Conservation (phyloP, 2,888 invertebrate species). For the Hydrotaea diabolus region DNA sequence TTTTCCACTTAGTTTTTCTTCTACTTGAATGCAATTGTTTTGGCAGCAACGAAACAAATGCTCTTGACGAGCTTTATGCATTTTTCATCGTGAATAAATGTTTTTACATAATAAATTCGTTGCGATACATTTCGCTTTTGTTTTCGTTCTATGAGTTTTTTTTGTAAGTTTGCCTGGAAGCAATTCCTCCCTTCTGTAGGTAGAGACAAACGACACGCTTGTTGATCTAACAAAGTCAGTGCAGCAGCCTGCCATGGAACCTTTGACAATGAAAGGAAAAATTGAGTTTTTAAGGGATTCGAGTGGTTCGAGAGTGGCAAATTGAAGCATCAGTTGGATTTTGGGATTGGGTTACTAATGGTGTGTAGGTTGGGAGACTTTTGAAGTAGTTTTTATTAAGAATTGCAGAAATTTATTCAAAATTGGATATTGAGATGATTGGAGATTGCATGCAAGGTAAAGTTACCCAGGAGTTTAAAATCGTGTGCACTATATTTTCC, state of each 20-base stretch:
- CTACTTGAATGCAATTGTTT: not conserved
- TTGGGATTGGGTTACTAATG: no score
- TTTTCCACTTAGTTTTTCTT: not conserved
- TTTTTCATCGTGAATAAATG: conserved; percentile 26
- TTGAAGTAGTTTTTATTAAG: no score
- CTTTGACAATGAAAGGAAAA: not conserved
- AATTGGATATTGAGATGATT: no score
- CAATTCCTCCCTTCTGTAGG: no score
- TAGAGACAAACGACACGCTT: not conserved
- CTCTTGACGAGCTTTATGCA: conserved; percentile 29
- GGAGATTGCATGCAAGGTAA: no score
- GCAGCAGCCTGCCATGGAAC: not conserved
- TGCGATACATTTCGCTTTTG: not conserved
- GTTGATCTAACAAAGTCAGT: not conserved
- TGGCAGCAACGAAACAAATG: not conserved
- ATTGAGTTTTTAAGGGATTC: not conserved
- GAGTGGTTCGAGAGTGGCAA: not conserved
- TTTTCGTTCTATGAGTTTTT: no score
- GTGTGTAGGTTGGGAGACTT: no score
- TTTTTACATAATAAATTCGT: conserved; percentile 15
- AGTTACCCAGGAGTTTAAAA: no score
- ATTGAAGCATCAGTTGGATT: no score
- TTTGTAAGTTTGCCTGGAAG: no score
- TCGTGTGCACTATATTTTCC: no score
- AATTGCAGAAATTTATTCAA: no score